phyloP scores from a whole-genome alignment of 2,888 invertebrate genomes.

The Cryptophagus acutangulus region DNA sequence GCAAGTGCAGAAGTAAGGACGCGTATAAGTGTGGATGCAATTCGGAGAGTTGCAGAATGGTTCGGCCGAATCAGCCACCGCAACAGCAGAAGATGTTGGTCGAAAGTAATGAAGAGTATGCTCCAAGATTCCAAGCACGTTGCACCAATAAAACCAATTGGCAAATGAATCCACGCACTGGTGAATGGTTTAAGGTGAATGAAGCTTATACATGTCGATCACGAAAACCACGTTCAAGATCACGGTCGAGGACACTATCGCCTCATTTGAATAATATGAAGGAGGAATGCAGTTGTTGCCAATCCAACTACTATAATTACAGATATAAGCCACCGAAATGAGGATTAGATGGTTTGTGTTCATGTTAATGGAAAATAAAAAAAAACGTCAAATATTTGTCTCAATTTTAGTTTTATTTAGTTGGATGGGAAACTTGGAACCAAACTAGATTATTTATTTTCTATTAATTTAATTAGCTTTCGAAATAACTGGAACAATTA shows the following conservation, averaged over 20 bases:
- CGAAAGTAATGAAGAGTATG: not conserved
- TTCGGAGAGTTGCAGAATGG: not conserved
- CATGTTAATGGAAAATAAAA: no score
- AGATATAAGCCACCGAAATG: no score
- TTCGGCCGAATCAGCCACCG: not conserved
- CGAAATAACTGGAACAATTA: no score
- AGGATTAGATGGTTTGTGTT: no score
- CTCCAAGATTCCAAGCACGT: not conserved
- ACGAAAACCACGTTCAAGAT: not conserved
- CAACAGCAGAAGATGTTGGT: not conserved
- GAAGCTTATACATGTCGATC: conserved; percentile 4
- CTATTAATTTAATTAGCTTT: no score
- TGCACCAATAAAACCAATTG: conserved; percentile 24
- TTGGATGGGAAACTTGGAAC: no score
- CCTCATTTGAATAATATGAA: no score
- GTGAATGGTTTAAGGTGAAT: conserved; percentile 37
- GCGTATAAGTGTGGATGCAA: conserved; percentile 2
- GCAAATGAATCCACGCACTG: conserved; percentile 34
- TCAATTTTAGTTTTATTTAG: no score
- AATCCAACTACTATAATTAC: no score
- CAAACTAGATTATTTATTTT: no score
- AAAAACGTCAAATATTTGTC: no score
- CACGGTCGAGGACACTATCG: not conserved
- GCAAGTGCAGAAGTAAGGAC: conserved; percentile 7
- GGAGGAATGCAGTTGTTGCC: no score